Percentiles rank a stretch among this genome's conserved stretches.
Conservation (phyloP, 2,113 vertebrate species). For the Cyprinodon variegatus region DNA sequence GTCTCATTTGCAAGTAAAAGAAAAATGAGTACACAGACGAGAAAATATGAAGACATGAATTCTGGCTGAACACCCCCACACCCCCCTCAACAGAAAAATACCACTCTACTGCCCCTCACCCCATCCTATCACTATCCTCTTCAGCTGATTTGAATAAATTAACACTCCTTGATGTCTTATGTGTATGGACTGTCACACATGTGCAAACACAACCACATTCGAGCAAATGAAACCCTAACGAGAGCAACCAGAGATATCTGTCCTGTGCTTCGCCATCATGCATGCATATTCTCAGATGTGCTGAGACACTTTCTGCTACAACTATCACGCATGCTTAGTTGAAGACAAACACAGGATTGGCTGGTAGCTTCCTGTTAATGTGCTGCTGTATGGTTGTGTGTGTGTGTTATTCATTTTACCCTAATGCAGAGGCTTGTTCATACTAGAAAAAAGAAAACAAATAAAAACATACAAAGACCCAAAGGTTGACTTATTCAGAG, state of each 20-base stretch:
- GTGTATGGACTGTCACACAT: constrained; percentile 38
- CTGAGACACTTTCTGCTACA: constrained; percentile 61
- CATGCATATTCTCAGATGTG: constrained; percentile 49
- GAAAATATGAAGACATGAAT: constrained; percentile 48
- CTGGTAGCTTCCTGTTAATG: constrained; percentile 51
- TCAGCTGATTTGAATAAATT: constrained; percentile 83
- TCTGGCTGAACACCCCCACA: constrained; percentile 59
- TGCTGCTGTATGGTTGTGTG: constrained; percentile 49
- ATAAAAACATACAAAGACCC: constrained; percentile 24
- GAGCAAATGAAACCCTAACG: constrained; percentile 16
- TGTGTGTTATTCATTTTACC: constrained; percentile 61
- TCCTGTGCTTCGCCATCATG: constrained; percentile 38
- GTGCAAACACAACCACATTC: constrained; percentile 32
- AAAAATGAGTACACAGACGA: constrained; percentile 36
- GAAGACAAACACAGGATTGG: constrained; percentile 53
- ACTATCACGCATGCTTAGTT: constrained; percentile 56
- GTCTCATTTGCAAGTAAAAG: constrained; percentile 56
- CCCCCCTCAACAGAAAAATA: constrained; percentile 14
- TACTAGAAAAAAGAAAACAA: background rate
- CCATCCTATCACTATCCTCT: constrained; percentile 73
- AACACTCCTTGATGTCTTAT: constrained; percentile 77
- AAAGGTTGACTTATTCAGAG: constrained; percentile 5
- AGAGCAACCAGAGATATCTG: constrained; percentile 33
- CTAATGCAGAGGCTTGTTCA: constrained; percentile 59
- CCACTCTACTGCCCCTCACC: constrained; percentile 59